phyloP scores from a whole-genome alignment of 2,888 invertebrate species.

The Tetramorium bicarinatum region DNA sequence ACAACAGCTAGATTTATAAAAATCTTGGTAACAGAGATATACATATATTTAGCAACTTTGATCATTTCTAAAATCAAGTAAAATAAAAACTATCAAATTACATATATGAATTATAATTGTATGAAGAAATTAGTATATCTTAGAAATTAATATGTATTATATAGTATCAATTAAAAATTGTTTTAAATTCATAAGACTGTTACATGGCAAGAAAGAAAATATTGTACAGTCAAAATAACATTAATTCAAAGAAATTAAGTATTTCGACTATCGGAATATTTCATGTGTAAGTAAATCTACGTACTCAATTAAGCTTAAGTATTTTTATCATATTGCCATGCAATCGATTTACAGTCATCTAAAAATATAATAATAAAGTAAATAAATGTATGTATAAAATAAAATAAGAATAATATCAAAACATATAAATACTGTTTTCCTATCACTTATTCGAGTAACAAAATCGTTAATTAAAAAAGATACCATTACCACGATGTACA shows the following conservation, averaged over 20 bases:
- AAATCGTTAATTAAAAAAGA: constrained; percentile 3
- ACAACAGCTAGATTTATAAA: constrained; percentile 20
- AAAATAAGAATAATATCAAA: constrained; percentile 44
- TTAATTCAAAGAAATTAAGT: neutral
- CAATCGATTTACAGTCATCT: neutral
- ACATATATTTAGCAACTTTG: neutral
- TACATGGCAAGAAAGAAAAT: constrained; percentile 10
- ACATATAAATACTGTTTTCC: constrained; percentile 22
- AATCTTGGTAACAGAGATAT: neutral
- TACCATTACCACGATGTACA: neutral
- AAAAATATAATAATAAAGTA: constrained; percentile 17
- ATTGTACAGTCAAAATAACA: constrained; percentile 11
- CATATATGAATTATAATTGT: constrained; percentile 9
- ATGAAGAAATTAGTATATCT: constrained; percentile 1
- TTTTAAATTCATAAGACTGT: neutral
- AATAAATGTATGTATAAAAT: constrained; percentile 1
- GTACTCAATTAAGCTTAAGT: constrained; percentile 12
- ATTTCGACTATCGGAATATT: neutral
- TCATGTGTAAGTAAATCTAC: neutral
- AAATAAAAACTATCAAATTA: constrained; percentile 15
- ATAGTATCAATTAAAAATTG: neutral
- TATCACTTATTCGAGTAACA: neutral
- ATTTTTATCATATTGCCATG: neutral
- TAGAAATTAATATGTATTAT: constrained; percentile 29
- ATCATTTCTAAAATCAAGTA: neutral